These are phyloP conservation scores for Parazoanthus swiftii DNA, from an alignment of 92 coral and sea anemone genomes.

Conservation along the genomic window DNA sequence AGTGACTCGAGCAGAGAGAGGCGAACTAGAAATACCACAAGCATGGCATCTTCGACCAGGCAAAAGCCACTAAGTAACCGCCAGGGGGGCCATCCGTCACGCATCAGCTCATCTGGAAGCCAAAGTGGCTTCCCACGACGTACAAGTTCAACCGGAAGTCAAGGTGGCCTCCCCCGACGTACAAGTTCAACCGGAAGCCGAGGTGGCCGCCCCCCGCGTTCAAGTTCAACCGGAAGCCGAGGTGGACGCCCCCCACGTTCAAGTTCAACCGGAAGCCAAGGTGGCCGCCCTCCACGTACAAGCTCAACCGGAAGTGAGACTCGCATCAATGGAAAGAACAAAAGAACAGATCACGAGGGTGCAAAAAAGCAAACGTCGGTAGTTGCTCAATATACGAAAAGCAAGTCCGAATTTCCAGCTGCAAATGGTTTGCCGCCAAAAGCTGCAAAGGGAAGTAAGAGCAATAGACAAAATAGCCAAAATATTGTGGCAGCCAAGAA, in stretches of 20 bases:
- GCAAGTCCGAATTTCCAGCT: not conserved
- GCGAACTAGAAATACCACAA: not conserved
- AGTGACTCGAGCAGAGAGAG: conserved; percentile 22
- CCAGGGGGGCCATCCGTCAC: not conserved
- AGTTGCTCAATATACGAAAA: conserved; percentile 7
- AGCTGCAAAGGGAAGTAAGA: not conserved
- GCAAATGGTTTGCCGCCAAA: not conserved
- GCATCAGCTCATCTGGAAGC: not conserved
- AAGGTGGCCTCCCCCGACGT: not conserved
- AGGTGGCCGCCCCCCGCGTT: not conserved
- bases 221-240: not conserved
- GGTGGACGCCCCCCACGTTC: not conserved
- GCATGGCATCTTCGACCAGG: not conserved
- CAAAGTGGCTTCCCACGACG: conserved; percentile 4
- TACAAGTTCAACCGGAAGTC: conserved; percentile 12
- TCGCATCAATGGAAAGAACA: not conserved
- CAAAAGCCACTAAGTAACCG: not conserved
- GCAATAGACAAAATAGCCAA: not conserved
- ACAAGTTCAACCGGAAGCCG: not conserved
- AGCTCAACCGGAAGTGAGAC: conserved; percentile 37
- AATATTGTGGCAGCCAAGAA: not conserved
- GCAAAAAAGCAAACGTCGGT: not conserved
- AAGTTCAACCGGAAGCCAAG: not conserved
- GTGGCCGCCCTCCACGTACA: not conserved
- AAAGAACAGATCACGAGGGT: not conserved